Evolutionary conservation across 2,797 vertebrate genomes (phyloP).

Genomic region (Gobio occitaniae): DNA sequence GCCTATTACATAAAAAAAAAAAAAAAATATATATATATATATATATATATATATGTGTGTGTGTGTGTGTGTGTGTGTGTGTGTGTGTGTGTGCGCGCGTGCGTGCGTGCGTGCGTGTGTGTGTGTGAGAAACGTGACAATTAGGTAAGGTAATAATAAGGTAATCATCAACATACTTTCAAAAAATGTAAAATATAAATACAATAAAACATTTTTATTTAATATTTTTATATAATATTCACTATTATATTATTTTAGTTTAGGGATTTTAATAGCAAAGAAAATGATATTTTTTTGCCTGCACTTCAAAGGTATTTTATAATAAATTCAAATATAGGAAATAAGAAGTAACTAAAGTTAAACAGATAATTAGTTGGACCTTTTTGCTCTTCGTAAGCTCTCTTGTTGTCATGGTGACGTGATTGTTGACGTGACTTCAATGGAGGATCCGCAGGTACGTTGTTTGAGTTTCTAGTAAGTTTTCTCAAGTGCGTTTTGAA

Average conservation of each 20-base stretch:
- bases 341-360: neutral
- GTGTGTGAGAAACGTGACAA: too few species aligned
- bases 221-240: neutral
- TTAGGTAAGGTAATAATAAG: too few species aligned
- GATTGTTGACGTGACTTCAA: slow-evolving; percentile 30
- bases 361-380: neutral
- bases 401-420: slow-evolving; percentile 43
- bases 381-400: neutral
- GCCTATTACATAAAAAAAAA: too few species aligned
- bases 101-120: too few species aligned
- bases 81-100: too few species aligned
- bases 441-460: neutral
- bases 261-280: neutral
- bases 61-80: too few species aligned
- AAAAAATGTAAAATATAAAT: neutral
- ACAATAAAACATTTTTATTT: neutral
- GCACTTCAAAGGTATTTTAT: neutral
- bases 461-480: neutral
- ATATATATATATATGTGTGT: too few species aligned
- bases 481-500: neutral
- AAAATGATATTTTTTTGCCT: too few species aligned
- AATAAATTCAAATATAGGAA: neutral
- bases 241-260: too few species aligned
- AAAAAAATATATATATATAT: too few species aligned
- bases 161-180: neutral